Evolutionary conservation across 2,797 vertebrate species (phyloP).

Genomic region (Rhinoraja longicauda): DNA sequence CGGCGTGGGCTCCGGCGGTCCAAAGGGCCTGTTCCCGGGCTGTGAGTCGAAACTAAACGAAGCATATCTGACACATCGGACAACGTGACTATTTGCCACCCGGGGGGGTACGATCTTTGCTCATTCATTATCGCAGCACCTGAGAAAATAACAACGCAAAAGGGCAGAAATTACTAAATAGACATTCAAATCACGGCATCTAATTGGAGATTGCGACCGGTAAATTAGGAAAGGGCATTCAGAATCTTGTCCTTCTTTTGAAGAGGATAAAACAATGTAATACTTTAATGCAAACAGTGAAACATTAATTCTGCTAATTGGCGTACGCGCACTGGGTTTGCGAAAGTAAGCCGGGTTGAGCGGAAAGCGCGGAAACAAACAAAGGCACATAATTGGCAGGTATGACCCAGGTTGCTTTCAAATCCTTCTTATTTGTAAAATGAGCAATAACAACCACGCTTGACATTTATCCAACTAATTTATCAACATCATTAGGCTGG

Average conservation of each 20-base stretch:
- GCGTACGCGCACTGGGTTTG: neutral
- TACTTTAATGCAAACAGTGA: neutral
- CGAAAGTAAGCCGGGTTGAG: too few species aligned
- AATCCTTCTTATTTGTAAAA: neutral
- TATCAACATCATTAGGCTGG: neutral
- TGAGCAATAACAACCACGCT: neutral
- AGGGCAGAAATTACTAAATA: neutral
- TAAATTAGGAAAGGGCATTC: neutral
- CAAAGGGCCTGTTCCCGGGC: too few species aligned
- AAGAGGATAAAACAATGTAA: neutral
- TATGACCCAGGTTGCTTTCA: neutral
- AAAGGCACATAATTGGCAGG: neutral
- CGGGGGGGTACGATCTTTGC: too few species aligned
- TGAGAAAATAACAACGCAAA: neutral
- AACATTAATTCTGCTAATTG: slow-evolving; percentile 7
- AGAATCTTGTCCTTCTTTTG: neutral
- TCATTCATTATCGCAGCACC: neutral
- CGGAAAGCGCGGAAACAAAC: neutral
- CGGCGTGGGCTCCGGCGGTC: too few species aligned
- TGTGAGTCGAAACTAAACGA: neutral
- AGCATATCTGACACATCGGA: neutral
- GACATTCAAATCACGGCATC: neutral
- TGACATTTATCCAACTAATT: slow-evolving; percentile 19
- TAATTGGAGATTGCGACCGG: neutral
- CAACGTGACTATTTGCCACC: neutral